Conservation (phyloP, 2,113 vertebrate species). For the Rhagologus leucostigma region DNA sequence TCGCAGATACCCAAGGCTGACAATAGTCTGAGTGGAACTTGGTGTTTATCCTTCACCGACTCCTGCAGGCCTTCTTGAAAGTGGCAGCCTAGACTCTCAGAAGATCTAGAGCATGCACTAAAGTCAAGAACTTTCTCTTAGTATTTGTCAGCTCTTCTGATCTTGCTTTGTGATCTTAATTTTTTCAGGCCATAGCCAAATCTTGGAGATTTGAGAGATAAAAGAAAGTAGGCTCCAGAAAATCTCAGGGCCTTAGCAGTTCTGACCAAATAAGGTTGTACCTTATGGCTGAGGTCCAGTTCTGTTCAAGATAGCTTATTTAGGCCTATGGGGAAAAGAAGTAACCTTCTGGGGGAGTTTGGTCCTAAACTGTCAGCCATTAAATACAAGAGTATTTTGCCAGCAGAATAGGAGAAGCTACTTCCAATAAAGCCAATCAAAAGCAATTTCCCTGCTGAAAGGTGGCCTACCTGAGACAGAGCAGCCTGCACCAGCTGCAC, state of each 20-base stretch:
- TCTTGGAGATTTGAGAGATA: not conserved
- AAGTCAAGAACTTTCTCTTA: not conserved
- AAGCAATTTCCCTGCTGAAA: slow-evolving; percentile 86
- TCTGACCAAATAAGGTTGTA: not conserved
- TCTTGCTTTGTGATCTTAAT: not conserved
- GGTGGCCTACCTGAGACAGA: slow-evolving; percentile 81
- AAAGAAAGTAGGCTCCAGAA: not conserved
- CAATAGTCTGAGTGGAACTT: not conserved
- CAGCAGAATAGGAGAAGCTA: slow-evolving; percentile 53
- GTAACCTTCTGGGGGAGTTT: not conserved
- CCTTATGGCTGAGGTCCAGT: not conserved
- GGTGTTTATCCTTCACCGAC: not conserved
- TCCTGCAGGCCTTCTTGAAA: not conserved
- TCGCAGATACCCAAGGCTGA: not conserved
- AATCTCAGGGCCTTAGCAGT: not conserved
- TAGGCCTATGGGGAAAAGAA: not conserved
- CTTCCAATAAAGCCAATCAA: slow-evolving; percentile 76
- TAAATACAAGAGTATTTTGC: slow-evolving; percentile 26
- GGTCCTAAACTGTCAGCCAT: not conserved
- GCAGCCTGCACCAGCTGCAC: slow-evolving; percentile 79
- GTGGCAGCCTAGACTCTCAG: not conserved
- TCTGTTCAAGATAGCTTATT: not conserved
- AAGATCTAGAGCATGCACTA: not conserved
- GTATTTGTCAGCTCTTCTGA: not conserved
- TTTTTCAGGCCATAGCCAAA: not conserved